Base-by-base conservation (phyloP, 2,113 vertebrate genomes). In the Heterotilapia buettikoferi region DNA sequence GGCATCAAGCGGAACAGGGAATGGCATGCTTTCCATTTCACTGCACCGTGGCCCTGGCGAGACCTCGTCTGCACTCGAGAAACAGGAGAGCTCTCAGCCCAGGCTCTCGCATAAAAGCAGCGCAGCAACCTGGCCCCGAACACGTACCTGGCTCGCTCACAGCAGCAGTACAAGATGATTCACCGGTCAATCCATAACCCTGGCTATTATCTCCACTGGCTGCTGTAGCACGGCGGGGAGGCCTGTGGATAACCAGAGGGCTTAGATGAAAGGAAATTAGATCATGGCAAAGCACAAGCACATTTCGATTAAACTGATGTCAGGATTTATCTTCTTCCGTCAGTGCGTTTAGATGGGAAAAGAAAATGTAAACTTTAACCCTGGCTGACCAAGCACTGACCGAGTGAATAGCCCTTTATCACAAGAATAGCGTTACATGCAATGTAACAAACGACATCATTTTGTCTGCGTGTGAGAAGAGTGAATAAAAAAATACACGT, bases 1-100 rank as follows among this genome's bases (percentile, higher is more conserved):
- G 96, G 95, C 97, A 97, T 97, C 96, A 97, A 94, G 86, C 63
- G 88, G 93, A 97, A 97, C 96, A 96, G 95, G 96, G 95, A 94
- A 97, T 96, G 97, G 96, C 96, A 94, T 96, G 90, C 96, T 97
- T 98, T 97, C 97, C 96, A 97, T 97, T 96, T 97, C 96, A 96
- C 95, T 93, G 96, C 96, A 92, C 92, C 93, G 86, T 82, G 91
- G 96, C 96, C 96, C 89, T 92, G 90, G 31, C 89, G 94, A 96
- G 97, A 97, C 96, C 94, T 89, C 93, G 92, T 95, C 97, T 96
- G 97, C 97, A 96, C 96, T 96, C 91, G 57, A 90, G 91, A 95
- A 91, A 94, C 90, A 89, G 81, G 73, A 82, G 87, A 91, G 90
- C 86, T 87, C 91, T 84, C 66, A 85, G 79, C 80, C 57, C 6